A percentile compares a stretch with the other conserved stretches of the same genome.
These are phyloP conservation scores for Grantiella picta DNA, from an alignment of 2,113 vertebrate species.

Conservation along the genomic window DNA sequence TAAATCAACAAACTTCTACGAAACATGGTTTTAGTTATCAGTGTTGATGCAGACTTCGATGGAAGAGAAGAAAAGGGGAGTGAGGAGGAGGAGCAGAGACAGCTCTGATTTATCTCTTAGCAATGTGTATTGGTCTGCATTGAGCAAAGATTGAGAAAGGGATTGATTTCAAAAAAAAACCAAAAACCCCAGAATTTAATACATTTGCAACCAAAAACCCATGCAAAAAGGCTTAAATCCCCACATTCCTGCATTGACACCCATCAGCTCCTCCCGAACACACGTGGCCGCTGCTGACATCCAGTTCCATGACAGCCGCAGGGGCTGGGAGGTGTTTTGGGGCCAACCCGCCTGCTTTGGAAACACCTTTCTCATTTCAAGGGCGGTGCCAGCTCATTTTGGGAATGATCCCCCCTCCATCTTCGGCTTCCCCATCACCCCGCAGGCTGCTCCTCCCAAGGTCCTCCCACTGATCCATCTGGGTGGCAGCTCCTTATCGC, in stretches of 20 bases:
- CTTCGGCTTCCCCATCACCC: background rate
- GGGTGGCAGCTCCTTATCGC: background rate
- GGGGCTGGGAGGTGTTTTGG: background rate
- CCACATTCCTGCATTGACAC: background rate
- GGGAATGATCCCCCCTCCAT: background rate
- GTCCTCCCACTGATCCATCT: background rate
- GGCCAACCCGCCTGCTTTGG: background rate
- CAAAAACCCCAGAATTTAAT: background rate
- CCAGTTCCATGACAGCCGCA: accelerated
- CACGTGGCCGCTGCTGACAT: accelerated
- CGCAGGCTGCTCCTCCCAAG: background rate
- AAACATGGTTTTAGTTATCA: background rate
- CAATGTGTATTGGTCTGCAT: accelerated
- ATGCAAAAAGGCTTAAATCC: background rate
- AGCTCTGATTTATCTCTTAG: background rate
- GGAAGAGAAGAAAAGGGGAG: background rate
- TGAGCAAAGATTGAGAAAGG: background rate
- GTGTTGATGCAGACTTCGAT: background rate
- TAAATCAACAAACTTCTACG: background rate
- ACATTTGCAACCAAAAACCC: background rate
- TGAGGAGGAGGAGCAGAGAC: background rate
- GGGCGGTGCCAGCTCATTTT: background rate
- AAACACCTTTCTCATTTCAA: background rate
- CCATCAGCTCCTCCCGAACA: background rate
- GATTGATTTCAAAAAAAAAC: background rate